phyloP scores from a whole-genome alignment of 2,113 vertebrate species.

The Varanus salvator region DNA sequence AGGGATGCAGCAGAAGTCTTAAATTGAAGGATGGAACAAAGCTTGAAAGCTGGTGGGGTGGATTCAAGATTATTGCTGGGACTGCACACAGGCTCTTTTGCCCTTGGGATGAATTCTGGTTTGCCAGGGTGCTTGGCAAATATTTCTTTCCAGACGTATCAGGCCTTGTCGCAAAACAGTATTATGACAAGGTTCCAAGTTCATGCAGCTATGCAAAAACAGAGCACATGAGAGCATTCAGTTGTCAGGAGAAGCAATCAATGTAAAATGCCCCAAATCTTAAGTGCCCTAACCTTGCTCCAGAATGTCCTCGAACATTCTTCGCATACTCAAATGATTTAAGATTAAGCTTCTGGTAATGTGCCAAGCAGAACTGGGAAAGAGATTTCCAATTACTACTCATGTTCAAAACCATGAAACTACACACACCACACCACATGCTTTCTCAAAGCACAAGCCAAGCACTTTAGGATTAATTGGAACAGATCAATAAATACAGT shows the following conservation, averaged over 20 bases:
- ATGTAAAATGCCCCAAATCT: not conserved
- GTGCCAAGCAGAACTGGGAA: not conserved
- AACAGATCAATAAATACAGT: not conserved
- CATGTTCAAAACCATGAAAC: not conserved
- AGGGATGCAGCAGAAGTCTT: not conserved
- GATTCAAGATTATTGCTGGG: not conserved
- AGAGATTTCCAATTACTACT: not conserved
- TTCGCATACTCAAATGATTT: not conserved
- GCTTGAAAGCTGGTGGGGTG: not conserved
- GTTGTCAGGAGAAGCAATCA: not conserved
- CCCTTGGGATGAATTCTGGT: not conserved
- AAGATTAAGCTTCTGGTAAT: not conserved
- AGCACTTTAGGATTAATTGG: conserved; percentile 37
- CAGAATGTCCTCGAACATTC: not conserved
- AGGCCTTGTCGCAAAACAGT: not conserved
- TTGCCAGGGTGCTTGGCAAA: not conserved
- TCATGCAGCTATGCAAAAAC: not conserved
- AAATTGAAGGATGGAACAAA: no score
- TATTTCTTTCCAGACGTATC: not conserved
- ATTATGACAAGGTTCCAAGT: not conserved
- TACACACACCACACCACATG: not conserved
- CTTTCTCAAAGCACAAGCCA: not conserved
- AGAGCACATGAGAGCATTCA: not conserved
- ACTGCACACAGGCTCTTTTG: not conserved
- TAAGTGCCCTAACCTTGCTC: not conserved